Percentiles rank a stretch among this genome's conserved stretches.
phyloP scores from a whole-genome alignment of 2,797 vertebrate species.

The Spizella passerina region DNA sequence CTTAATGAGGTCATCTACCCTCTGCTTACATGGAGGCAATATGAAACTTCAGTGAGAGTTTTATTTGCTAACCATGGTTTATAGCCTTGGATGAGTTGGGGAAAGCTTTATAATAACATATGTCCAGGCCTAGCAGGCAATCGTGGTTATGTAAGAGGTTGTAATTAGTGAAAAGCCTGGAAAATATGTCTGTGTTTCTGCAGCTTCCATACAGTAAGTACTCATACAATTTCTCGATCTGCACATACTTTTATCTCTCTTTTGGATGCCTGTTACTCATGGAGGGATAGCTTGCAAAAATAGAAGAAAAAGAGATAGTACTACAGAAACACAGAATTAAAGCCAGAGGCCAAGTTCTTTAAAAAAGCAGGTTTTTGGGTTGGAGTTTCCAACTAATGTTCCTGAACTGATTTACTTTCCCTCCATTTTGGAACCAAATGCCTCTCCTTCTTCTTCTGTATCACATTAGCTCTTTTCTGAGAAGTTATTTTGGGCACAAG shows the following conservation, averaged over 20 bases:
- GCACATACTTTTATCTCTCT: neutral
- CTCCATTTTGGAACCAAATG: neutral
- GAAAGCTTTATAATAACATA: neutral
- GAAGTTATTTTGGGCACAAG: neutral
- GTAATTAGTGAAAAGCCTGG: neutral
- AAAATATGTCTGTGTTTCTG: neutral
- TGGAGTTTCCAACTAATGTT: neutral
- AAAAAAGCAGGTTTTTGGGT: neutral
- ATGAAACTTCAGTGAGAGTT: neutral
- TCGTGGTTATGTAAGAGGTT: neutral
- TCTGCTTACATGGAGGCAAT: neutral
- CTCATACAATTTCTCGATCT: neutral
- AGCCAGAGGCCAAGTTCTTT: neutral
- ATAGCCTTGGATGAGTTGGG: neutral
- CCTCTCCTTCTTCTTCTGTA: neutral
- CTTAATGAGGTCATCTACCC: constrained; percentile 15
- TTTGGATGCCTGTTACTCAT: neutral
- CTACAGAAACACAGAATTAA: neutral
- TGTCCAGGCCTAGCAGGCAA: neutral
- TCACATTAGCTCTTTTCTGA: neutral
- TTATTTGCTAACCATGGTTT: neutral
- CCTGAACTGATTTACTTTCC: neutral
- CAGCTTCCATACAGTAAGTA: neutral
- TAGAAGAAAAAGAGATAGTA: neutral
- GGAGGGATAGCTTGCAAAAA: neutral